Evolutionary conservation across 2,888 invertebrate genomes (phyloP).

Genomic region (Dysmachus trigonus): DNA sequence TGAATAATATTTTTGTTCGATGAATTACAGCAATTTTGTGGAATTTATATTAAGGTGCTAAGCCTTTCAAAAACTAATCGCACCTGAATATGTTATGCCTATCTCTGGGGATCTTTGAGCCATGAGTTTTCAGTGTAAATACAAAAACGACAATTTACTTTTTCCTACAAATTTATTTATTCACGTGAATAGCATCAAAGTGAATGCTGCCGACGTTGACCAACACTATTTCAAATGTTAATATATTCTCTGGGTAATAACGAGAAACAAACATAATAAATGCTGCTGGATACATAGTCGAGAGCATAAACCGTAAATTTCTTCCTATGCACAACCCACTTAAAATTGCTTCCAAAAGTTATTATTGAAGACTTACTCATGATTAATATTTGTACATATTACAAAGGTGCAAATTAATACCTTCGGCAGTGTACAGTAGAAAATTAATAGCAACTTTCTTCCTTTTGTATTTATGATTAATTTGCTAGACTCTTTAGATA

Average conservation of each 20-base stretch:
- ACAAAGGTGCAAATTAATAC: background rate
- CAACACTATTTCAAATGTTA: background rate
- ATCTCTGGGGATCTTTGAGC: background rate
- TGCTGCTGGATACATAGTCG: background rate
- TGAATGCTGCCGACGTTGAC: background rate
- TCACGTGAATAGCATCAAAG: background rate
- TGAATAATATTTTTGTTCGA: background rate
- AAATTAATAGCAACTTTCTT: background rate
- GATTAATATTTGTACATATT: background rate
- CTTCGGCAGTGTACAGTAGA: background rate
- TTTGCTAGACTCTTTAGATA: background rate
- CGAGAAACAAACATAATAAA: background rate
- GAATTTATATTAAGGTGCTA: background rate
- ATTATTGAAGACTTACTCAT: background rate
- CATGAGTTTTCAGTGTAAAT: background rate
- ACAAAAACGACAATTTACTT: conserved; percentile 2
- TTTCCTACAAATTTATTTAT: background rate
- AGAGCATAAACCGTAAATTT: background rate
- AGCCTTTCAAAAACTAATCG: background rate
- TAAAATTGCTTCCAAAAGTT: background rate
- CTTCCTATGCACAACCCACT: background rate
- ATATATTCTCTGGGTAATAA: background rate
- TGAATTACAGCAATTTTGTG: background rate
- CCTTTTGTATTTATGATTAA: background rate
- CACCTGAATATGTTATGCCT: background rate